Percentiles rank a stretch among this genome's conserved stretches.
These are phyloP conservation scores for Spilosoma lubricipeda DNA, from an alignment of 2,888 invertebrate genomes.

Conservation along the genomic window DNA sequence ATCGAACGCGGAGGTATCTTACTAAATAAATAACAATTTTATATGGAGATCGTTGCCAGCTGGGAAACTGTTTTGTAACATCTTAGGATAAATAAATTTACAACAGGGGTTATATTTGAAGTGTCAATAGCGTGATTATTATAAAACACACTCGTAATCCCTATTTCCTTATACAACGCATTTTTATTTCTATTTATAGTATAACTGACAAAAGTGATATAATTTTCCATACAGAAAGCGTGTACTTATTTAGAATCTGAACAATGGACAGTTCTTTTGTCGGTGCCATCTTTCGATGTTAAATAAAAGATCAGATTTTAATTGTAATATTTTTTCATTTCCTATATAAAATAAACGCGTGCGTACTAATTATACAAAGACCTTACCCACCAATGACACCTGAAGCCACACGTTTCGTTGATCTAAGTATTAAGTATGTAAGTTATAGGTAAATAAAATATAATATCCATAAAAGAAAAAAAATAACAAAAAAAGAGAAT, in stretches of 20 bases:
- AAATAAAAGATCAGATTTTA: slow-evolving; percentile 54
- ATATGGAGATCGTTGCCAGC: slow-evolving; percentile 55
- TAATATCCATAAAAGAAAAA: slow-evolving; percentile 71
- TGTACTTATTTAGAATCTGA: slow-evolving; percentile 56
- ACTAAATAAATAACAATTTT: slow-evolving; percentile 59
- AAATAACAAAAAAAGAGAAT: slow-evolving; percentile 62
- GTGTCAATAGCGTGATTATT: slow-evolving; percentile 49
- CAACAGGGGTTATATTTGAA: slow-evolving; percentile 46
- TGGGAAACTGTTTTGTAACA: slow-evolving; percentile 51
- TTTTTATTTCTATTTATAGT: slow-evolving; percentile 52
- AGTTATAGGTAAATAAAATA: slow-evolving; percentile 81
- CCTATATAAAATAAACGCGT: slow-evolving; percentile 59
- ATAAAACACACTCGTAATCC: slow-evolving; percentile 40
- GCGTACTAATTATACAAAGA: slow-evolving; percentile 77
- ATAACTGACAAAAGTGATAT: slow-evolving; percentile 61
- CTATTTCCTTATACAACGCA: slow-evolving; percentile 52
- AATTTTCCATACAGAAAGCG: slow-evolving; percentile 50
- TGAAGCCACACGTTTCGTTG: slow-evolving; percentile 82
- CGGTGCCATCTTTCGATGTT: slow-evolving; percentile 64
- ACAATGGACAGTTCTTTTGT: slow-evolving; percentile 60
- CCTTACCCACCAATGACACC: slow-evolving; percentile 84
- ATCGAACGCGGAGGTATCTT: slow-evolving; percentile 54
- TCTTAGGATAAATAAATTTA: slow-evolving; percentile 52
- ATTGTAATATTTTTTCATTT: slow-evolving; percentile 49
- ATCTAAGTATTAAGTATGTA: slow-evolving; percentile 84